These are phyloP conservation scores for Plectus sambesii DNA, from an alignment of 1,140 invertebrate genomes.

Conservation along the genomic window DNA sequence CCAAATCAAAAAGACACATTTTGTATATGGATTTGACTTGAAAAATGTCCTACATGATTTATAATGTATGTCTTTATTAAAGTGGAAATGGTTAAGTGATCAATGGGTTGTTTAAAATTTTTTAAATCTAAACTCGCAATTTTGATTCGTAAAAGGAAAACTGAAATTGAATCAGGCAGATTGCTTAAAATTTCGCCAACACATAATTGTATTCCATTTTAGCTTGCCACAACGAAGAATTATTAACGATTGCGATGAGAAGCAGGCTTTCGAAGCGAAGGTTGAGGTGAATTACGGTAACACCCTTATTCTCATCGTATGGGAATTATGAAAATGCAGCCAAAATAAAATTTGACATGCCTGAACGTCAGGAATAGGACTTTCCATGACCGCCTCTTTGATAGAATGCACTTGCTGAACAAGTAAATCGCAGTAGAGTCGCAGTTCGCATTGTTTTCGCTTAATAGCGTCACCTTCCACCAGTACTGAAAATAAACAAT, in stretches of 20 bases:
- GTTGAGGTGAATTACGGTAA: not conserved
- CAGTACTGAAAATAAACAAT: not conserved
- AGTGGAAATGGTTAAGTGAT: no score
- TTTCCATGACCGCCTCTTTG: not conserved
- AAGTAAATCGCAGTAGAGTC: constrained; percentile 1
- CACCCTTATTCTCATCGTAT: not conserved
- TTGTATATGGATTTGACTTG: no score
- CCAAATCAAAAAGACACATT: no score
- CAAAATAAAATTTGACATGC: not conserved
- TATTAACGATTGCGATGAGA: not conserved
- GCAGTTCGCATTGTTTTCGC: not conserved
- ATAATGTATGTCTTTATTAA: no score
- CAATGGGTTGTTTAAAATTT: no score
- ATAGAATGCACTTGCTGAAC: not conserved
- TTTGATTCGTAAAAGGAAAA: no score
- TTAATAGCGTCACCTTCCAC: not conserved
- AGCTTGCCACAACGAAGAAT: not conserved
- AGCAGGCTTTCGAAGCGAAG: not conserved
- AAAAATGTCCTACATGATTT: no score
- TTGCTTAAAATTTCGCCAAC: no score
- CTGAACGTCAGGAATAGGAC: not conserved
- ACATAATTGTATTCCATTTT: no score
- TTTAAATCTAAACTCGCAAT: no score
- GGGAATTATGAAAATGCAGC: not conserved
- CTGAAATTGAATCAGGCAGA: no score